phyloP scores from a whole-genome alignment of 2,797 vertebrate genomes.

The Synaphobranchus kaupii region DNA sequence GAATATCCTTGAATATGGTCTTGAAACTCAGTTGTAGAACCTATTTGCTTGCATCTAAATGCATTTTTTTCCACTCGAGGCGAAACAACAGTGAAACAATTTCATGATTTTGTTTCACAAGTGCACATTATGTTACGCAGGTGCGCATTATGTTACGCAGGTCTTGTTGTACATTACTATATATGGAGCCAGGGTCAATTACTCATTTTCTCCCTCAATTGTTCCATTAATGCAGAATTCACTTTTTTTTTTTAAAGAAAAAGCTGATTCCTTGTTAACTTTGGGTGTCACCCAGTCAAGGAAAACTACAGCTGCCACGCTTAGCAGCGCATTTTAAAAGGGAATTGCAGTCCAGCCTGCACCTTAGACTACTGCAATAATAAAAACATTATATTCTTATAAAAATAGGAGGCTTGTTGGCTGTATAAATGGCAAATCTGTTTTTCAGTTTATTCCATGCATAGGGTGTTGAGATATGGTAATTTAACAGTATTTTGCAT shows the following conservation, averaged over 20 bases:
- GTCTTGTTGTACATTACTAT: constrained; percentile 6
- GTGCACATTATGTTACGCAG: constrained; percentile 11
- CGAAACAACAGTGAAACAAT: not conserved
- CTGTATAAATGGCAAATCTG: not conserved
- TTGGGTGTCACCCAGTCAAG: not conserved
- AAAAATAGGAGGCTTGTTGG: not conserved
- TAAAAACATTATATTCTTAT: not conserved
- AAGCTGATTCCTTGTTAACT: constrained; percentile 6
- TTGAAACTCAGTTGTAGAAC: not conserved
- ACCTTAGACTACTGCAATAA: not conserved
- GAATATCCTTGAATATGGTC: constrained; percentile 12
- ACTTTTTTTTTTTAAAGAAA: not conserved
- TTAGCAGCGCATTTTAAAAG: constrained; percentile 10
- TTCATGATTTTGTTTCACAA: constrained; percentile 13
- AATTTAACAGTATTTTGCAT: not conserved
- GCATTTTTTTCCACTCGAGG: not conserved
- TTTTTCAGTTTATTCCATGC: not conserved
- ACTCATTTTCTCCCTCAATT: constrained; percentile 10
- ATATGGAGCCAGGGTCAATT: constrained; percentile 22
- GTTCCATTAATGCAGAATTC: not conserved
- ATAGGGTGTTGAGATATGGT: not conserved
- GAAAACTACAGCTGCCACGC: not conserved
- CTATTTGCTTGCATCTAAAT: not conserved
- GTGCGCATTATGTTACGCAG: constrained; percentile 11
- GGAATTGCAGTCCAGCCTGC: not conserved